Conservation (phyloP, 2,888 invertebrate species). For the Hypsopygia costalis region DNA sequence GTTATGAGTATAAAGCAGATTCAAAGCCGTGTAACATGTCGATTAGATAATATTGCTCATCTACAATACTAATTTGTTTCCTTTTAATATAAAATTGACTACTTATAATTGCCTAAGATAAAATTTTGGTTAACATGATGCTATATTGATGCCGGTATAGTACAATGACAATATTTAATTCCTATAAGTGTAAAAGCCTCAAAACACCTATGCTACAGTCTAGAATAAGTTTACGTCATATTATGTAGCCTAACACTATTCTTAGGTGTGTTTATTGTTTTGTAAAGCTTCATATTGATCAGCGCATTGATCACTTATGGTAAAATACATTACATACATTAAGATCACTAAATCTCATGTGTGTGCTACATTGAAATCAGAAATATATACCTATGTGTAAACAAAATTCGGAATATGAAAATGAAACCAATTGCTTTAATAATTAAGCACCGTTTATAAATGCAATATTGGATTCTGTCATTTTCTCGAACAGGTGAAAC, state of each 20-base stretch:
- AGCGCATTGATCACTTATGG: constrained; percentile 23
- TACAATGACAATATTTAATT: constrained; percentile 58
- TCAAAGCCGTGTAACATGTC: constrained; percentile 25
- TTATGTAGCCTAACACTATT: constrained; percentile 41
- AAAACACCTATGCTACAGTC: constrained; percentile 72
- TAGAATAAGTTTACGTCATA: constrained; percentile 33
- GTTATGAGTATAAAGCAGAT: constrained; percentile 30
- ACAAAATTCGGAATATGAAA: no score
- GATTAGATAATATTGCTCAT: constrained; percentile 29
- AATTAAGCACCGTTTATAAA: no score
- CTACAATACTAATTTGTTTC: constrained; percentile 36
- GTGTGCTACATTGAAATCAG: neutral
- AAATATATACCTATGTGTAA: no score
- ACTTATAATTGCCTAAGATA: constrained; percentile 43
- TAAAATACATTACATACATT: neutral
- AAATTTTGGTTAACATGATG: constrained; percentile 57
- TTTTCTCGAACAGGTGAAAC: no score
- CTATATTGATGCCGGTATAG: constrained; percentile 54
- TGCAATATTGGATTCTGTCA: no score
- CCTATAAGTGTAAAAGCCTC: constrained; percentile 75
- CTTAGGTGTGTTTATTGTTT: constrained; percentile 73
- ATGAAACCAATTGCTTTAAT: no score
- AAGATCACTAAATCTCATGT: neutral
- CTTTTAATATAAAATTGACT: constrained; percentile 66
- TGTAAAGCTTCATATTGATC: constrained; percentile 61